Conservation (phyloP, 1,140 invertebrate species). For the Neocloeon triangulifer region DNA sequence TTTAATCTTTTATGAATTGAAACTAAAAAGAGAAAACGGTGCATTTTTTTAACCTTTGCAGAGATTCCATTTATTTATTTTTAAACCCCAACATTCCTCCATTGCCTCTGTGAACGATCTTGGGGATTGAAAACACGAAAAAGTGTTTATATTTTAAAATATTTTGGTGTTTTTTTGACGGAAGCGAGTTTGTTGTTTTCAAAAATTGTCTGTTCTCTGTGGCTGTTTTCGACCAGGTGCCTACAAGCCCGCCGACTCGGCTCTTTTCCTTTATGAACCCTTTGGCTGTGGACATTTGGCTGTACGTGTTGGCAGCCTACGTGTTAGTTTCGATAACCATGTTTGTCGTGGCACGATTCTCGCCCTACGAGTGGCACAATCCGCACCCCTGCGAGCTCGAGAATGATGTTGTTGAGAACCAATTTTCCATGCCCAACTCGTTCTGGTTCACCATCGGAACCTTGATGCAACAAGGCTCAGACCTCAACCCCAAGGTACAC, state of each 20-base stretch:
- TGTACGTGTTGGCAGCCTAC: slow-evolving; percentile 55
- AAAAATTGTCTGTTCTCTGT: background rate
- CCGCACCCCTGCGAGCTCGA: slow-evolving; percentile 44
- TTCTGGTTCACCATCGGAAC: slow-evolving; percentile 66
- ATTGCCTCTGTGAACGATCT: too few species aligned
- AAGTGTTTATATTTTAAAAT: too few species aligned
- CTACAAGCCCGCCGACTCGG: slow-evolving; percentile 42
- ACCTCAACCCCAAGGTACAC: slow-evolving; percentile 45
- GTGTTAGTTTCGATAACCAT: slow-evolving; percentile 56
- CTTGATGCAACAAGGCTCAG: slow-evolving; percentile 62
- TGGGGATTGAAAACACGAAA: too few species aligned
- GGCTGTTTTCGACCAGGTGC: slow-evolving; percentile 22
- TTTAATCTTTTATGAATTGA: too few species aligned
- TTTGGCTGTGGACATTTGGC: slow-evolving; percentile 62
- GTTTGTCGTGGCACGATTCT: slow-evolving; percentile 60
- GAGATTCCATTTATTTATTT: too few species aligned
- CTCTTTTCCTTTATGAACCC: slow-evolving; percentile 77
- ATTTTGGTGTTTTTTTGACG: background rate
- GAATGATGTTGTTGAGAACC: slow-evolving; percentile 30
- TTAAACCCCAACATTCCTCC: too few species aligned
- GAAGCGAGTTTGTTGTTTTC: too few species aligned
- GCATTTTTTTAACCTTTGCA: too few species aligned
- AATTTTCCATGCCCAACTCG: slow-evolving; percentile 46
- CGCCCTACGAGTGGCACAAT: slow-evolving; percentile 60
- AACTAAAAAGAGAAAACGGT: too few species aligned